Evolutionary conservation across 2,888 invertebrate genomes (phyloP).

Genomic region (Drosophila leonis): DNA sequence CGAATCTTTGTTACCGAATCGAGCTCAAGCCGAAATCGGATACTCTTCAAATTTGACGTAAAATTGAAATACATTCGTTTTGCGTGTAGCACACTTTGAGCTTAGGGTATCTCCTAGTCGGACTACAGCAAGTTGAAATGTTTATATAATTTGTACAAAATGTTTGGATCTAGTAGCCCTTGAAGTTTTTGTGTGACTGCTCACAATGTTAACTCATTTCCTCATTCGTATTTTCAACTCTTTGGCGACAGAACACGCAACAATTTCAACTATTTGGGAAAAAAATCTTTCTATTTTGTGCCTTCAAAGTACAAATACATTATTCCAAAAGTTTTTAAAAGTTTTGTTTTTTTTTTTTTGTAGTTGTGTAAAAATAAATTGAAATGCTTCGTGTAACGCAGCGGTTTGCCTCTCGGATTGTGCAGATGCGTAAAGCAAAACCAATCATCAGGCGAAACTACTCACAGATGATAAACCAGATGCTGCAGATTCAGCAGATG

Average conservation of each 20-base stretch:
- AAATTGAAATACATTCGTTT: too few species aligned
- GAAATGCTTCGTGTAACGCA: conserved; percentile 59
- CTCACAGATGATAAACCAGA: conserved; percentile 73
- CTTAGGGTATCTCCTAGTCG: neutral
- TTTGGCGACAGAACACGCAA: conserved; percentile 68
- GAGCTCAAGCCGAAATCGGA: too few species aligned
- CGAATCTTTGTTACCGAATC: too few species aligned
- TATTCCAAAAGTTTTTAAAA: conserved; percentile 18
- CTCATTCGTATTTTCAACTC: conserved; percentile 55
- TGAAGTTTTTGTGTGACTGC: neutral
- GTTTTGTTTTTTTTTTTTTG: conserved; percentile 3
- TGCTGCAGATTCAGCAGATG: conserved; percentile 74
- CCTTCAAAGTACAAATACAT: conserved; percentile 5
- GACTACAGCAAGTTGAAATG: neutral
- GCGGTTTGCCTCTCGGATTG: conserved; percentile 25
- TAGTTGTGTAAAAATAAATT: conserved; percentile 27
- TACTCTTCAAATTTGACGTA: too few species aligned
- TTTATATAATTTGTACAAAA: neutral
- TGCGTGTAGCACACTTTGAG: neutral
- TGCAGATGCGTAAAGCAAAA: neutral
- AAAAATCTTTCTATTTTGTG: conserved; percentile 38
- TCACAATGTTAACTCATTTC: neutral
- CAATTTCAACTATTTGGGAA: conserved; percentile 51
- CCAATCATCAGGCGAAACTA: conserved; percentile 24
- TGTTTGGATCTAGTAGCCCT: conserved; percentile 26